phyloP scores from a whole-genome alignment of 2,888 invertebrate species.

The Drosophila subquinaria region DNA sequence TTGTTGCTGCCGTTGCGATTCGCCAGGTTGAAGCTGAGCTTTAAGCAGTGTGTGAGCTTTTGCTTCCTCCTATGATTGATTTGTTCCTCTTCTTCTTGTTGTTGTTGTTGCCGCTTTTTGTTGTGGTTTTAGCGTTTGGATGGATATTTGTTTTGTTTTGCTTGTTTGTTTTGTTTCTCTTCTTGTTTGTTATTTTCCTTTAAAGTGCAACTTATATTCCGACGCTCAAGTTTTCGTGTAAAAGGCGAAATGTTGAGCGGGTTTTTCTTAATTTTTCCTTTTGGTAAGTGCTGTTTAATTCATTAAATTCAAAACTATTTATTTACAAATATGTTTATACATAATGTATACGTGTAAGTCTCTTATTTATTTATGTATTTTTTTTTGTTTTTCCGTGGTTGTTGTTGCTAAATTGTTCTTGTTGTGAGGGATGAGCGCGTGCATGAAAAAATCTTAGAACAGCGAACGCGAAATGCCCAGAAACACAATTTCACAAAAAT shows the following conservation, averaged over 20 bases:
- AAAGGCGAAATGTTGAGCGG: conserved; percentile 75
- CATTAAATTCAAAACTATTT: conserved; percentile 53
- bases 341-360: conserved; percentile 11
- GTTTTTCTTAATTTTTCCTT: conserved; percentile 25
- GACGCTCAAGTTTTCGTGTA: conserved; percentile 68
- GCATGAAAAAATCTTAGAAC: neutral
- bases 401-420: conserved; percentile 9
- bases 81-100: conserved; percentile 14
- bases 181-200: conserved; percentile 19
- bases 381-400: conserved; percentile 14
- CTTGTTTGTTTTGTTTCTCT: conserved; percentile 7
- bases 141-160: conserved; percentile 58
- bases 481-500: neutral
- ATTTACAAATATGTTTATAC: conserved; percentile 37
- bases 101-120: conserved; percentile 24
- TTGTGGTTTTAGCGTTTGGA: conserved; percentile 55
- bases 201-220: conserved; percentile 59
- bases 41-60: conserved; percentile 33
- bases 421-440: neutral
- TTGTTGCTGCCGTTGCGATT: conserved; percentile 77
- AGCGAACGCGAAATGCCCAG: neutral
- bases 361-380: conserved; percentile 6
- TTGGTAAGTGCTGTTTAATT: conserved; percentile 44
- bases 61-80: conserved; percentile 16
- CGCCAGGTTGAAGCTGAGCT: conserved; percentile 77